These are phyloP conservation scores for Saimiri boliviensis DNA, from an alignment of 2,113 vertebrate species.

Conservation along the genomic window DNA sequence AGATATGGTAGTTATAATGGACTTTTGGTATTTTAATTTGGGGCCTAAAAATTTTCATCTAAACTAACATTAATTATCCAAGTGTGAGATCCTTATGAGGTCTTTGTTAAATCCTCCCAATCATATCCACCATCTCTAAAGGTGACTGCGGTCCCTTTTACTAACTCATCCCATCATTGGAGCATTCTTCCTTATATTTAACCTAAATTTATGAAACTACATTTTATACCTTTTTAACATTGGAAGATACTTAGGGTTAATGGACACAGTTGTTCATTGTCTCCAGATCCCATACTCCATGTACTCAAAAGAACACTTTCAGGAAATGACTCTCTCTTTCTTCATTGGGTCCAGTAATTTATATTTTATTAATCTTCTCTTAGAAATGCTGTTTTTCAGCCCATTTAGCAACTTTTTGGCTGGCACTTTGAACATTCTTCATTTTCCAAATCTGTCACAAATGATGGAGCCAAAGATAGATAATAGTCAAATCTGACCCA, in stretches of 20 bases:
- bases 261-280: neutral
- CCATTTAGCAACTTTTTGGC: neutral
- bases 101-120: neutral
- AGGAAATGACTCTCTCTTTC: neutral
- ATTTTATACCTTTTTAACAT: neutral
- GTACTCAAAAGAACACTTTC: neutral
- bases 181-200: neutral
- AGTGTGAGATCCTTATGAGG: neutral
- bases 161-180: neutral
- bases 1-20: neutral
- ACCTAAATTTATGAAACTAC: neutral
- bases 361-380: neutral
- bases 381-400: neutral
- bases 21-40: neutral
- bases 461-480: neutral
- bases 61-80: neutral
- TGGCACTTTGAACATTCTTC: neutral
- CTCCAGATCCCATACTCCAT: neutral
- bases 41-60: neutral
- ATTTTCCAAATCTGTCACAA: neutral
- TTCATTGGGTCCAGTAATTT: neutral
- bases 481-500: neutral
- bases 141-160: neutral
- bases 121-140: neutral
- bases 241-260: neutral